phyloP scores from a whole-genome alignment of 2,888 invertebrate species.

The Himalopsyche japonica region DNA sequence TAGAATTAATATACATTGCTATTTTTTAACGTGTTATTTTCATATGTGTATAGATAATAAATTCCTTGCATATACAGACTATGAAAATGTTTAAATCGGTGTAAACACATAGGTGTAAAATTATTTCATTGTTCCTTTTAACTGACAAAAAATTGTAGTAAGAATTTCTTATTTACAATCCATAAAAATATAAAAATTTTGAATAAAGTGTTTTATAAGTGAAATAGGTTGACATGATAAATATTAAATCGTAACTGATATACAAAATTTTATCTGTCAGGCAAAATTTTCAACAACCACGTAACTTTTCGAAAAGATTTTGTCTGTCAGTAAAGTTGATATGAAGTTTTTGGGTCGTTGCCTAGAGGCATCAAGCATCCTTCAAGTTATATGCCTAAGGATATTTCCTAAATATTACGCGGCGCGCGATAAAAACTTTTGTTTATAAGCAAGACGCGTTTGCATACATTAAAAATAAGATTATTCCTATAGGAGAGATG shows the following conservation, averaged over 20 bases:
- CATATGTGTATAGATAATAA: no score
- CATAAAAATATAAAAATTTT: no score
- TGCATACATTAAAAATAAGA: conserved; percentile 19
- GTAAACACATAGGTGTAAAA: no score
- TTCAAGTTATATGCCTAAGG: not conserved
- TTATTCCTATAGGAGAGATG: conserved; percentile 3
- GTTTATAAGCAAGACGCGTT: conserved; percentile 9
- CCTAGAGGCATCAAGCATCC: not conserved
- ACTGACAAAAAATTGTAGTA: no score
- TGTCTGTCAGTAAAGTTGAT: not conserved
- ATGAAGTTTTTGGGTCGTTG: not conserved
- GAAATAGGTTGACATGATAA: not conserved
- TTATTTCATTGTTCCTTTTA: no score
- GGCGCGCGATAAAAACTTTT: conserved; percentile 7
- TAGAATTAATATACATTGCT: no score
- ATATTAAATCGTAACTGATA: no score
- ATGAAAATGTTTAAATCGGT: no score
- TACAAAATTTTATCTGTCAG: not conserved
- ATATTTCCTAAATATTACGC: not conserved
- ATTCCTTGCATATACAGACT: no score
- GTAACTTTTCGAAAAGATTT: not conserved
- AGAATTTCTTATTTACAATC: no score
- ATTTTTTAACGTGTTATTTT: no score
- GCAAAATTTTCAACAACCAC: not conserved
- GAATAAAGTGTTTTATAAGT: not conserved